Base-by-base conservation (phyloP, 1,140 invertebrate species). In the Drosophila biarmipes region DNA sequence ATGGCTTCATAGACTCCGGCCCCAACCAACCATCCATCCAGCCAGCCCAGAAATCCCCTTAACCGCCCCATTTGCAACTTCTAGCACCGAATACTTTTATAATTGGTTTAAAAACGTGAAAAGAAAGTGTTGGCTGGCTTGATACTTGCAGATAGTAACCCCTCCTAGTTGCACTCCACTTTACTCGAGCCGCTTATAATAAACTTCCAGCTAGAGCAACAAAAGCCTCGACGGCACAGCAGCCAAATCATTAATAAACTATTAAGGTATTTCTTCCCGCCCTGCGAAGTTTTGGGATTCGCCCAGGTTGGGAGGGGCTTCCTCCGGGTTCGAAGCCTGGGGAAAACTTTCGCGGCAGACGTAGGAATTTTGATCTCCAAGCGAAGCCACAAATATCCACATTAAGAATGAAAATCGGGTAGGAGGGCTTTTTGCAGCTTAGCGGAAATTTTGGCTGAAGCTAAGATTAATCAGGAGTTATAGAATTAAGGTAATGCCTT, bases 81-180 rank as follows among this genome's bases (percentile, higher is more conserved):
- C 69, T 49, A 55, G 49, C 58, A 64, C 66, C 55, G 76, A 84
- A 85, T 84, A 78, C 82, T 87, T 86, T 89, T 87, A 89, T 87
- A 87, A 87, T 87, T 87, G 82, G 82, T 87, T 87, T 89, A 87
- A 87, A 87, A 87, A 86, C 78, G 82, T 74, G 58, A 67, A 82
- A 75, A 80, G 69, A 86, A 86, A 86, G 78, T 86, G 82, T 81
- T 86, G 68, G 67, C 73, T 79, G 74, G 68, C 75, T 78, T 87
- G 59, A 87, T 81, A 86, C 74, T 87, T 82, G 67, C 79, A 89
- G 78, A 86, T 86, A 87, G 46, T 87, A 82, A 78, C 34, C 29
- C 48, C 14, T 11, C 42, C 46, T 49, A 11, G 2, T 12, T 34
- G 17, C 40, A 75, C 24, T 42, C 29, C 42, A 71, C 64, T 71